Evolutionary conservation across 2,888 invertebrate species (phyloP).

Genomic region (Drosophila demipolita): DNA sequence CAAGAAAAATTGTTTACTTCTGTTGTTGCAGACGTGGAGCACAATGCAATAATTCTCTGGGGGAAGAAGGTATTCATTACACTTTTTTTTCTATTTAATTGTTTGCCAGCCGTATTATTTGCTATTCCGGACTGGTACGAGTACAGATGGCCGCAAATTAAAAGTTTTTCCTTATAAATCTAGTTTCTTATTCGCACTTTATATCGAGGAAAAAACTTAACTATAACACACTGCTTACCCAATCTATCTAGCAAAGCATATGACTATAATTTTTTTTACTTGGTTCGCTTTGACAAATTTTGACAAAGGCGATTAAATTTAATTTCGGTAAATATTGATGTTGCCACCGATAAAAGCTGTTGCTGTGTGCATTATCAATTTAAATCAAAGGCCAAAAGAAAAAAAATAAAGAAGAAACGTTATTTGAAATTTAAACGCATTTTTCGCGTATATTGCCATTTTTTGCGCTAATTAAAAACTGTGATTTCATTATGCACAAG

Average conservation of each 20-base stretch:
- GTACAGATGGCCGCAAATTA: slow-evolving; percentile 9
- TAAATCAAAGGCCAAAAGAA: neutral
- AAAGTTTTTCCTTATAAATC: slow-evolving; percentile 7
- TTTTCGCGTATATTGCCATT: neutral
- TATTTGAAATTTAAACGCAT: neutral
- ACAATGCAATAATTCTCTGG: neutral
- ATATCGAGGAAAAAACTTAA: slow-evolving; percentile 22
- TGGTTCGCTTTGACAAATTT: slow-evolving; percentile 50
- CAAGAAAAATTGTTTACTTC: slow-evolving; percentile 33
- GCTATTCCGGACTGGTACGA: neutral
- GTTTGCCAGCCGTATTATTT: neutral
- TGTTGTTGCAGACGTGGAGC: slow-evolving; percentile 18
- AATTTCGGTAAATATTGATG: slow-evolving; percentile 71
- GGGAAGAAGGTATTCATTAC: neutral
- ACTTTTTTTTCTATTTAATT: neutral
- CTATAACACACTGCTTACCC: slow-evolving; percentile 33
- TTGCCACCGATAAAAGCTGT: slow-evolving; percentile 40
- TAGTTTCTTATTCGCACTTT: neutral
- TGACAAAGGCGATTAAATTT: slow-evolving; percentile 69
- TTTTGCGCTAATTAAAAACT: slow-evolving; percentile 19
- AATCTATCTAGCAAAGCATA: slow-evolving; percentile 61
- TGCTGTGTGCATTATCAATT: slow-evolving; percentile 28
- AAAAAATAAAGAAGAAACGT: neutral
- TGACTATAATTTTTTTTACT: slow-evolving; percentile 60
- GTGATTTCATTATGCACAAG: slow-evolving; percentile 30